A percentile compares a stretch with the other conserved stretches of the same genome.
These are phyloP conservation scores for Perca fluviatilis DNA, from an alignment of 2,113 vertebrate species.

Conservation along the genomic window DNA sequence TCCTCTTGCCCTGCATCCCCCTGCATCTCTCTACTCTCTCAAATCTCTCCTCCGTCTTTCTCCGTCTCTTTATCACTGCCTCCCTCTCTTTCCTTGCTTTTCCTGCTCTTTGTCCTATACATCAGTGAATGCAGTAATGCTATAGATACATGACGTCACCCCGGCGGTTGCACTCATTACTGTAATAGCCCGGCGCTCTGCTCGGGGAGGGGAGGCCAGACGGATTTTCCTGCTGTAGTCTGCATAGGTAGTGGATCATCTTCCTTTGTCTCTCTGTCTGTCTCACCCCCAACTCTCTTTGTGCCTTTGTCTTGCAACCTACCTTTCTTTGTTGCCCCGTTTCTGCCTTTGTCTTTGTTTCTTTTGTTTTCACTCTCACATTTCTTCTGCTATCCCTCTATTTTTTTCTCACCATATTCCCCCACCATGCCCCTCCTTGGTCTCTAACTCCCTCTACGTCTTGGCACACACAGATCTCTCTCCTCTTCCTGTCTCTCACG, in stretches of 20 bases:
- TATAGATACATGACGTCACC: conserved; percentile 77
- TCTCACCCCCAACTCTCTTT: conserved; percentile 33
- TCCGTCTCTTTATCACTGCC: conserved; percentile 9
- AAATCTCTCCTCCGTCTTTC: neutral
- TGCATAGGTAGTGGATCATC: conserved; percentile 69
- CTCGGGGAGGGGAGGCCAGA: conserved; percentile 60
- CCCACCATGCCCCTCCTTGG: neutral
- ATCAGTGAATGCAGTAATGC: conserved; percentile 60
- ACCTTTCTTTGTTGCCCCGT: conserved; percentile 54
- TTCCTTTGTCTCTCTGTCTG: conserved; percentile 61
- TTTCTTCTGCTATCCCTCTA: conserved; percentile 2
- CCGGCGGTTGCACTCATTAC: conserved; percentile 71
- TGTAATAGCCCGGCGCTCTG: conserved; percentile 62
- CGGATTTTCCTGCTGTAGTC: conserved; percentile 56
- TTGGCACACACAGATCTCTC: conserved; percentile 30
- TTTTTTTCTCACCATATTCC: neutral
- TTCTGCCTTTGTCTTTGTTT: conserved; percentile 45
- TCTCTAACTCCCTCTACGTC: conserved; percentile 40
- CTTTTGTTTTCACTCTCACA: conserved; percentile 38
- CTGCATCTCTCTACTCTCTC: neutral
- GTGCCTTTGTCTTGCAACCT: conserved; percentile 52
- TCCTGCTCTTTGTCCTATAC: conserved; percentile 76
- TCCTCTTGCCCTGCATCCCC: conserved; percentile 3
- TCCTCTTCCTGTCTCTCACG: conserved; percentile 45
- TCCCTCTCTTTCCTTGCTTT: neutral